Evolutionary conservation across 2,113 vertebrate genomes (phyloP), one percentile per base, ranked within the genome.

Genomic region (Lasiurus borealis): DNA sequence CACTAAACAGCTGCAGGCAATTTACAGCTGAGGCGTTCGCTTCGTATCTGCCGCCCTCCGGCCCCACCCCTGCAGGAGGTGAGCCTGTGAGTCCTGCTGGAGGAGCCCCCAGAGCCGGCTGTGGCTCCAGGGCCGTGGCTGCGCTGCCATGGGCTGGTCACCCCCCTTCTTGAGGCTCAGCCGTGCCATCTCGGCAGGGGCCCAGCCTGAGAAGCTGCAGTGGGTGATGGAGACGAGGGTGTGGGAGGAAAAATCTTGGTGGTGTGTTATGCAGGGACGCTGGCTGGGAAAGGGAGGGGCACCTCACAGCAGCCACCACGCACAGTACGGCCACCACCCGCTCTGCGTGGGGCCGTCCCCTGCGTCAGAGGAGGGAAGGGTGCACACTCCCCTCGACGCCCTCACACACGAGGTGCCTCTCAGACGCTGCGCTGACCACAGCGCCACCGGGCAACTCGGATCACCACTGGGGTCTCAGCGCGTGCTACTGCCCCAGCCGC

Each of bases 41-140:
- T 84, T 86, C 76, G 8, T 23, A 83, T n/a, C 68, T 13, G 0
- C 72, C 71, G 77, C 71, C 44, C 85, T 62, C 6, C 6, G 78
- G 6, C 18, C 69, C 40, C 6, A 48, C 27, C 91, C 93, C 82
- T 0, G 6, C 14, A 52, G 66, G 87, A 64, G 66, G 40, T 0
- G 34, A 2, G 2, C 3, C 81, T 6, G 1, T 18, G 11, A 69
- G n/a, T 84, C 48, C 77, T 21, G 3, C 4, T 3, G 48, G 40
- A 50, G n/a, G 57, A 19, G 8, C 15, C 34, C 2, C 1, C 5
- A 0, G 5, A 19, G n/a, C 44, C 4, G 36, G 27, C 82, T 0
- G 7, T 21, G 27, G n/a, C n/a, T n/a, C n/a, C n/a, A n/a, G n/a
- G n/a, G n/a, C n/a, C n/a, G n/a, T n/a, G n/a, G 23, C 94, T 71